phyloP scores from a whole-genome alignment of 2,113 vertebrate species.

The Ophiodon elongatus region DNA sequence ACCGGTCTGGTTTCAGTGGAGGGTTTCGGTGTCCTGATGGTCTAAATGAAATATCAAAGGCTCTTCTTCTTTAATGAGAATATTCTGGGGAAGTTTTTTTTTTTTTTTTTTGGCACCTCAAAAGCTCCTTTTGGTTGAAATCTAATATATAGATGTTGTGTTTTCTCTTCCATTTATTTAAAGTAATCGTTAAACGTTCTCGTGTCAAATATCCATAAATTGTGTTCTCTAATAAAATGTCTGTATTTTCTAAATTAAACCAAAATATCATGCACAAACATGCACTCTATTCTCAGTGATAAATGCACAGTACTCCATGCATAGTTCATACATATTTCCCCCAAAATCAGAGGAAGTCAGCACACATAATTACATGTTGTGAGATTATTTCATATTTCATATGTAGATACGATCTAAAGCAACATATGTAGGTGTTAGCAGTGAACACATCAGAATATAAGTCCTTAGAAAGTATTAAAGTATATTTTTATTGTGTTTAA shows the following conservation, averaged over 20 bases:
- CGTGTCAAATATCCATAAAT: background rate
- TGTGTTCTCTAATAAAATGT: background rate
- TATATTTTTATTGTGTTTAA: background rate
- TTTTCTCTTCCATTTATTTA: background rate
- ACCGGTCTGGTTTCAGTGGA: slow-evolving; percentile 11
- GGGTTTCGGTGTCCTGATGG: slow-evolving; percentile 33
- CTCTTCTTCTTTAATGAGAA: slow-evolving; percentile 35
- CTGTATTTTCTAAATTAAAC: background rate
- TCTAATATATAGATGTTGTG: background rate
- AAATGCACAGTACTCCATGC: background rate
- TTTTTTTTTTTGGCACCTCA: background rate
- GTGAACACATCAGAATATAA: background rate
- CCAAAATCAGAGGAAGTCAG: background rate
- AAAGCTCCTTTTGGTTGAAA: slow-evolving; percentile 15
- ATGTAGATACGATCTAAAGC: too few relatives aligned
- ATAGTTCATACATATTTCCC: background rate
- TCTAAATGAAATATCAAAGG: slow-evolving; percentile 58
- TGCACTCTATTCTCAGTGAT: background rate
- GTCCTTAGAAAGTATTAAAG: background rate
- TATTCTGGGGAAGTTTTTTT: slow-evolving; percentile 1
- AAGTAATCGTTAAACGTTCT: background rate
- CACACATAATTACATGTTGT: background rate
- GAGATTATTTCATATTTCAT: background rate
- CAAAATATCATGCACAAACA: too few relatives aligned
- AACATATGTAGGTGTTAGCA: too few relatives aligned